Evolutionary conservation across 2,113 vertebrate species (phyloP), one percentile per base, ranked within the genome.

Genomic region (Chlorodrepanis virens): DNA sequence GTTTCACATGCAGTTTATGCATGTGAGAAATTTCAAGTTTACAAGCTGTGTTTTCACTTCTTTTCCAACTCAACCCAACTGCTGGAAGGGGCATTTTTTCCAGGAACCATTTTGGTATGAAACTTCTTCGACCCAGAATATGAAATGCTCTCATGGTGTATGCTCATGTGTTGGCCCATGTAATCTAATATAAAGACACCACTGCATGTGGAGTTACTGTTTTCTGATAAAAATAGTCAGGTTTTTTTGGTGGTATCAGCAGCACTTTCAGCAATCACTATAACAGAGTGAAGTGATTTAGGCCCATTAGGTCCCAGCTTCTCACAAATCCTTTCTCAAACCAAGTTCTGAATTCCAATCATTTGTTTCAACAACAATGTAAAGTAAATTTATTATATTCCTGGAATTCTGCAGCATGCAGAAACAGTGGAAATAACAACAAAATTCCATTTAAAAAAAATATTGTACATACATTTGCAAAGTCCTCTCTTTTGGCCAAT

Each of bases 271-370:
- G 31, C 40, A 54, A 12, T 27, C 28, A 12, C 20, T 10, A 0
- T 18, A 57, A n/a, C 18, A 37, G 6, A 87, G 23, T 29, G 35
- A 87, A 80, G 25, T 24, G 11, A 53, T 44, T 85, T 39, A 40
- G 49, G 2, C 3, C 29, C 31, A 8, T 8, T 61, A 33, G 31
- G 20, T 39, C 25, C 35, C 21, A 29, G 6, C 35, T 54, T 87
- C 45, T n/a, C 37, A 23, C 1, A 70, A 84, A 85, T 21, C 6
- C 16, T 90, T 90, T 65, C 40, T 76, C 35, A 54, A 70, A 47
- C 2, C 78, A 15, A 8, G 37, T 61, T 83, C 37, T 65, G 39
- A 57, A 33, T 65, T 39, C 0, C 0, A 65, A 61, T 35, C 0
- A 12, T 60, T 81, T 61, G 10, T 87, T 79, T 67, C 27, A 29